Base-by-base conservation (phyloP, 1,140 invertebrate genomes). In the Leptonema lineaticorne region DNA sequence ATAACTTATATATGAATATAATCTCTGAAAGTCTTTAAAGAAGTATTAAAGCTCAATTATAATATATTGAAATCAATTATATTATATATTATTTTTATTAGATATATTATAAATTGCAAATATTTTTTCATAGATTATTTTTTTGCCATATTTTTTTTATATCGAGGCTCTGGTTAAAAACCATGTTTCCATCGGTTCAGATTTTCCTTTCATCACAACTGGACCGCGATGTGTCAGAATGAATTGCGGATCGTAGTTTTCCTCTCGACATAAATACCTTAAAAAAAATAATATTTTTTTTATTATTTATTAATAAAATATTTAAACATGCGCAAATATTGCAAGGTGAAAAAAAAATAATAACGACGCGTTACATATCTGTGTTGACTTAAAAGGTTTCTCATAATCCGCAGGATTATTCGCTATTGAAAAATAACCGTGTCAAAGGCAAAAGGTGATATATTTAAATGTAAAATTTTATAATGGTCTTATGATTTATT, bases 151-250 rank as follows among this genome's bases (percentile, higher is more conserved):
- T n/a, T n/a, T n/a, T n/a, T 14, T 41, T 50, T 64, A 64, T 28
- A 20, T 50, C 1, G 62, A 24, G 24, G 69, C 78, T 74, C 90
- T 82, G 22, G 88, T 89, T 56, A 98, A 81, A 80, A 96, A 94
- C 91, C 94, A 97, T 11, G 95, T 93, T 74, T 95, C 89, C 95
- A 98, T 98, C 1, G 95, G 94, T 70, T 94, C 92, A 0, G 91
- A 90, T 81, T 95, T 95, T 28, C 95, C 96, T 81, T 97, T 96
- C 94, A 96, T 98, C 86, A 96, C 94, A 1, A 97, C 88, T 33
- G 91, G 90, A 5, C 95, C 96, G 68, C 95, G 87, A 75, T 93
- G 92, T 22, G 92, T 90, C 74, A 98, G 88, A 64, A 92, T 80
- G 78, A 97, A 97, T 69, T 91, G 87, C 2, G 91, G 88, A 77